These are phyloP conservation scores for Pollachius pollachius DNA, from an alignment of 2,113 vertebrate genomes.

Conservation along the genomic window DNA sequence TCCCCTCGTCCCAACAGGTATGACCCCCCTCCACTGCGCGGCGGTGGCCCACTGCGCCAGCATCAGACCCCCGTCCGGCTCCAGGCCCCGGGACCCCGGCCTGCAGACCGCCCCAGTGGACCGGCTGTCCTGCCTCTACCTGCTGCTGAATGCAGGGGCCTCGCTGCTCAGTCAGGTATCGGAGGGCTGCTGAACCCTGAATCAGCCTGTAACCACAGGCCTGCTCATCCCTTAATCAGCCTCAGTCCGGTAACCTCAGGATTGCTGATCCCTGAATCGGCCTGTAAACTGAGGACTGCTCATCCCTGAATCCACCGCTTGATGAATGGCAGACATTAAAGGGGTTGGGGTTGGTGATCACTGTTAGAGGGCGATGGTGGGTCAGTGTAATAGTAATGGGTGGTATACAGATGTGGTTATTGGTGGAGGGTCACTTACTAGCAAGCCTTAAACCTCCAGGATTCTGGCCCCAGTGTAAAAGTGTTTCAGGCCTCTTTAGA, in stretches of 20 bases:
- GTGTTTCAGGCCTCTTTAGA: too few relatives aligned
- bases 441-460: too few relatives aligned
- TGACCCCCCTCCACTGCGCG: constrained; percentile 86
- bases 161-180: constrained; percentile 81
- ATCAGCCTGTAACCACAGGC: not conserved
- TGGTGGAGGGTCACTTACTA: not conserved
- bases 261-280: not conserved
- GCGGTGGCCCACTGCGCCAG: constrained; percentile 79
- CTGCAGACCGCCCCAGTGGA: constrained; percentile 60
- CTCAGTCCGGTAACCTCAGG: constrained; percentile 77
- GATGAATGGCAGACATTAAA: too few relatives aligned
- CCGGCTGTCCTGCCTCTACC: constrained; percentile 75
- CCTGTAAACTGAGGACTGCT: not conserved
- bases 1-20: constrained; percentile 62
- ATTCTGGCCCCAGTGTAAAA: too few relatives aligned
- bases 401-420: not conserved
- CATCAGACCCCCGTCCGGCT: constrained; percentile 59
- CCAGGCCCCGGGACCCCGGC: constrained; percentile 34
- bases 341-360: too few relatives aligned
- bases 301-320: not conserved
- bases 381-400: too few relatives aligned
- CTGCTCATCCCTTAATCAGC: not conserved
- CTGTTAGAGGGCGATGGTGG: too few relatives aligned
- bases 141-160: constrained; percentile 76
- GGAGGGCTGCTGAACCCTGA: too few relatives aligned